Base-by-base conservation (phyloP, 1,140 invertebrate genomes). In the Zaprionus ornatus region DNA sequence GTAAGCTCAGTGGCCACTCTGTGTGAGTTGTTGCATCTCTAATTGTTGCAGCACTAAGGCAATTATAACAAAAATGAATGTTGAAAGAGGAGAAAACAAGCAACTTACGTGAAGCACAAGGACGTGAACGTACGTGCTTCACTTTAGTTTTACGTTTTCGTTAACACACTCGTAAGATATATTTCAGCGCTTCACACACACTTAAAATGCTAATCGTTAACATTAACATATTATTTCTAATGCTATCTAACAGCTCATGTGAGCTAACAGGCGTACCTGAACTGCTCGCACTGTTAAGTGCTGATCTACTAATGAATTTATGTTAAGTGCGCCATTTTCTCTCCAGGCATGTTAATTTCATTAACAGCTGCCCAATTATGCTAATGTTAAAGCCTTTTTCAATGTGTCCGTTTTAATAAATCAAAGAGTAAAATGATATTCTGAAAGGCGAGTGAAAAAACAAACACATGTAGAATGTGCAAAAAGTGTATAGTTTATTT, bases 41-140 rank as follows among this genome's bases (percentile, higher is more conserved):
- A 68, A 65, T 60, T 64, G 27, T 27, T 65, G 70, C 70, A 73
- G 55, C 70, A 66, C 62, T 59, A 65, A 72, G 54, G 13, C 40
- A 69, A 75, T 45, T 62, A 63, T 23, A 57, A 23, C 45, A 45
- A 50, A 57, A 68, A 35, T 25, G 21, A 25, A 23, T 57, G 13
- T 32, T n/a, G 40, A n/a, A 21, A 68, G 19, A 59, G 57, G 27
- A 37, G 40, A 37, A 37, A n/a, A 65, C 32, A 19, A 9, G 5
- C 17, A 69, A 29, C 21, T 55, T 21, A 50, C 45, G 45, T 23
- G 19, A 2, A 50, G 45, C 17, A 21, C 19, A 21, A 48, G 40
- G 15, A 45, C n/a, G n/a, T 45, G 13, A 7, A 7, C n/a, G n/a
- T 23, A 23, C 12, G 45, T 50, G 10, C 10, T 12, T 13, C 45